Conservation (phyloP, 35 echinoderm and acorn worm species). For the Lytechinus pictus region DNA sequence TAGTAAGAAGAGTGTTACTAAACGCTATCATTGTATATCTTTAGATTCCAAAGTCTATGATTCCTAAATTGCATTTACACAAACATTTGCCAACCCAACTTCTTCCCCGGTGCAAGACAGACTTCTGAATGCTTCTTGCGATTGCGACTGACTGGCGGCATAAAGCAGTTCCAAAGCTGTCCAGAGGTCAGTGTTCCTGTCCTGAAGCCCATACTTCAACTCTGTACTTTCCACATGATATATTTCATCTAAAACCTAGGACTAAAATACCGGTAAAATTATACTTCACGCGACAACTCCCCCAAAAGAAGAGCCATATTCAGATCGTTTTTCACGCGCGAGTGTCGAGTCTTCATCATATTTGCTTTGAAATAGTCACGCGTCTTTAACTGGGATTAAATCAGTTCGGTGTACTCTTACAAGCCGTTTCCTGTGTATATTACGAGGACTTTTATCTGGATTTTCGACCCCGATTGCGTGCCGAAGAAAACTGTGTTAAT, state of each 20-base stretch:
- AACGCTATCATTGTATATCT: neutral
- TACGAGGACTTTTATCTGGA: neutral
- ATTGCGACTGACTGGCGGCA: neutral
- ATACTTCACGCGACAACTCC: neutral
- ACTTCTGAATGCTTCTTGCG: neutral
- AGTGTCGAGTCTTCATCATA: conserved; percentile 1
- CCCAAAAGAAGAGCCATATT: neutral
- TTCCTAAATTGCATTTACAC: neutral
- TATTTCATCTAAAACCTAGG: neutral
- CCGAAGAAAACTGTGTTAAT: conserved; percentile 11
- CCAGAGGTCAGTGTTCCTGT: neutral
- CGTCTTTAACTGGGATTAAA: neutral
- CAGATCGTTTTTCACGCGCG: neutral
- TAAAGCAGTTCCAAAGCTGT: neutral
- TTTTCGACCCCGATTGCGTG: neutral
- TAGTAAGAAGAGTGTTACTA: neutral
- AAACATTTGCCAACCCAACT: neutral
- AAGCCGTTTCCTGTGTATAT: neutral
- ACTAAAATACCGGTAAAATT: neutral
- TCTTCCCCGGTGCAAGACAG: neutral
- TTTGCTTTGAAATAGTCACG: neutral
- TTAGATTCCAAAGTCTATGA: neutral
- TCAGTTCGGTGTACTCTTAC: neutral
- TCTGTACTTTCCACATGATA: neutral
- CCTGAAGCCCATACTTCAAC: neutral